Evolutionary conservation across 2,888 invertebrate species (phyloP).

Genomic region (Drosophila robusta): DNA sequence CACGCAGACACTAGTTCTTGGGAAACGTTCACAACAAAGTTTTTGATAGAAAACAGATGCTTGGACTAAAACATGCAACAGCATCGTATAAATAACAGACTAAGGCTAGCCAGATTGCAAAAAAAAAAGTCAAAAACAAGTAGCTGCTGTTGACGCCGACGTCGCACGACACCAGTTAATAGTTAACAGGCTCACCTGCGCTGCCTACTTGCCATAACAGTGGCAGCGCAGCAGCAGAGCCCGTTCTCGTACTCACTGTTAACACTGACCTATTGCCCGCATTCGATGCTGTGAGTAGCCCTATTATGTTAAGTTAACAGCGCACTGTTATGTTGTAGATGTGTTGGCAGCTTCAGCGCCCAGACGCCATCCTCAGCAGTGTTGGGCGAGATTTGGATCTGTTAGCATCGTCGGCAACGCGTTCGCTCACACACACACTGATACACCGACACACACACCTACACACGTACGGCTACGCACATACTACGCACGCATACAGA

Average conservation of each 20-base stretch:
- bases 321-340: conserved; percentile 28
- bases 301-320: conserved; percentile 41
- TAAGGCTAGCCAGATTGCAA: conserved; percentile 70
- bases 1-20: conserved; percentile 35
- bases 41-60: conserved; percentile 76
- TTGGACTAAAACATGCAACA: conserved; percentile 69
- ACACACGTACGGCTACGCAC: conserved; percentile 11
- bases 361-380: conserved; percentile 61
- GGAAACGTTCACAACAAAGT: conserved; percentile 60
- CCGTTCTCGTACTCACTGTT: conserved; percentile 39
- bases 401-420: conserved; percentile 57
- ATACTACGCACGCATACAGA: conserved; percentile 28
- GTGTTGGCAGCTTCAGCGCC: conserved; percentile 30
- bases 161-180: conserved; percentile 15
- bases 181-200: conserved; percentile 5
- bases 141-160: conserved; percentile 15
- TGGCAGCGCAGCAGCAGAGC: conserved; percentile 21
- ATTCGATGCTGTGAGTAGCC: conserved; percentile 31
- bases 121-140: conserved; percentile 29
- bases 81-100: conserved; percentile 71
- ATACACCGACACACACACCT: conserved; percentile 11
- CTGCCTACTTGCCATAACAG: conserved; percentile 13
- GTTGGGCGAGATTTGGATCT: conserved; percentile 76
- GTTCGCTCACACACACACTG: conserved; percentile 25
- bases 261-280: conserved; percentile 68